Base-by-base conservation (phyloP, 30 jellyfish, hydroid and myxozoan species). In the Mastigias papua region DNA sequence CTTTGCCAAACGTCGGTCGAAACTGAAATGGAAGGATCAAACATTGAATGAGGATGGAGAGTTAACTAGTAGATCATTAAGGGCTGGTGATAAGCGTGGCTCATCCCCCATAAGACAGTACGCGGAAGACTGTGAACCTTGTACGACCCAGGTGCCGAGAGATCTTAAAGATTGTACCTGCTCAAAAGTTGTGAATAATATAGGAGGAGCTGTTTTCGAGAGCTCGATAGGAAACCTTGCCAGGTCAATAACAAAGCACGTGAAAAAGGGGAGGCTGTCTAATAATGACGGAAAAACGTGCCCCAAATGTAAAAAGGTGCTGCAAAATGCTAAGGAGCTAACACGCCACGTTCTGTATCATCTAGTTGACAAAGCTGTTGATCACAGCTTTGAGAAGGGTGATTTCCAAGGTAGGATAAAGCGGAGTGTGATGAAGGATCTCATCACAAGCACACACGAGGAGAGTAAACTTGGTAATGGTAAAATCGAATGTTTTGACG, bases 321-420 rank as follows among this genome's bases (percentile, higher is more conserved):
- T 77, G 34, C 64, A 63, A 19, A 49, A 65, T 29, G 77, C 77
- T 60, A 77, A 77, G 88, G 88, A 77, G 88, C 88, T 77, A 17
- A 77, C 88, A 0, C 73, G 88, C 20, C 88, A 77, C 63, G 1
- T 63, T 29, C 31, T 77, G 48, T 77, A 77, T 34, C 88, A 77
- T 32, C 77, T 77, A 1, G 69, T 77, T 1, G 88, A 77, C 88
- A 77, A 77, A 20, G 88, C 88, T 17, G 68, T 77, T 0, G 78
- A 77, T 57, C 46, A 58, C 17, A 58, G 61, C 16, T 77, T 77
- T 31, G 31, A 19, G 11, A 34, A 34, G 17, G 69, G 17, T 37
- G 42, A 37, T 21, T 69, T 6, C 22, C 22, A 28, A 27, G 5
- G 37, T 72, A 49, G n/a, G 8, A 35, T 1, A 25, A 33, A 35